A percentile compares a stretch with the other conserved stretches of the same genome.
These are phyloP conservation scores for Cyanoliseus patagonus DNA, from an alignment of 2,113 vertebrate species.

Conservation along the genomic window DNA sequence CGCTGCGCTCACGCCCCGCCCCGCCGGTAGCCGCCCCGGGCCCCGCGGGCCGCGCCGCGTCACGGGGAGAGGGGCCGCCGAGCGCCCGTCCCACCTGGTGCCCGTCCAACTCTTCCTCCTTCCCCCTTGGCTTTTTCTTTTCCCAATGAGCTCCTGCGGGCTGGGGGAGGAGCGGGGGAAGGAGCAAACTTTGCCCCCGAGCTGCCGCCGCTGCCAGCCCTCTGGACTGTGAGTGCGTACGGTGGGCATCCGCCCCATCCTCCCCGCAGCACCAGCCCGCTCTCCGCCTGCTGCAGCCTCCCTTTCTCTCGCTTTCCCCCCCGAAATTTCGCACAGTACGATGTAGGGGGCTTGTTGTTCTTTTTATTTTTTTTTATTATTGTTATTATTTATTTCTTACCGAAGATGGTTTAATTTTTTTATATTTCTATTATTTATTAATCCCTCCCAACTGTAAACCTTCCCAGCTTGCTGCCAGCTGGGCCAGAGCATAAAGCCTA, in stretches of 20 bases:
- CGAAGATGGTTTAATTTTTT: conserved; percentile 59
- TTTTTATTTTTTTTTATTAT: not conserved
- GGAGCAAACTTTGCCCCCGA: conserved; percentile 64
- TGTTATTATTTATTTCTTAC: conserved; percentile 26
- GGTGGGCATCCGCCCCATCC: conserved; percentile 65
- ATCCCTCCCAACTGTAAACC: not conserved
- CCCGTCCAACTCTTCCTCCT: conserved; percentile 53
- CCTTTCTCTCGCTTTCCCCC: not conserved
- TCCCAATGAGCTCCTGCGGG: conserved; percentile 59
- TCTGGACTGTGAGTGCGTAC: conserved; percentile 67
- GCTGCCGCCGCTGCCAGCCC: conserved; percentile 57
- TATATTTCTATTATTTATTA: conserved; percentile 56
- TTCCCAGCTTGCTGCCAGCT: not conserved
- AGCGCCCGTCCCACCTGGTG: conserved; percentile 52
- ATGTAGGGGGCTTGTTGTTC: conserved; percentile 15
- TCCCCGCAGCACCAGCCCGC: conserved; percentile 9
- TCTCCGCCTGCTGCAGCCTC: conserved; percentile 24
- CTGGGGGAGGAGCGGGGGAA: conserved; percentile 66
- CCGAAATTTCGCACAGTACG: not conserved
- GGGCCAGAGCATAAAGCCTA: conserved; percentile 47
- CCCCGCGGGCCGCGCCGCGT: conserved; percentile 42
- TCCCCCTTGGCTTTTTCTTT: conserved; percentile 47
- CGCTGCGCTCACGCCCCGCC: not conserved
- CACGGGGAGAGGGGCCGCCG: conserved; percentile 32
- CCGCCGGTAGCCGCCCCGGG: not conserved